Evolutionary conservation across 2,888 invertebrate species (phyloP), one percentile per base, ranked within the genome.

Genomic region (Drosophila pegasa): DNA sequence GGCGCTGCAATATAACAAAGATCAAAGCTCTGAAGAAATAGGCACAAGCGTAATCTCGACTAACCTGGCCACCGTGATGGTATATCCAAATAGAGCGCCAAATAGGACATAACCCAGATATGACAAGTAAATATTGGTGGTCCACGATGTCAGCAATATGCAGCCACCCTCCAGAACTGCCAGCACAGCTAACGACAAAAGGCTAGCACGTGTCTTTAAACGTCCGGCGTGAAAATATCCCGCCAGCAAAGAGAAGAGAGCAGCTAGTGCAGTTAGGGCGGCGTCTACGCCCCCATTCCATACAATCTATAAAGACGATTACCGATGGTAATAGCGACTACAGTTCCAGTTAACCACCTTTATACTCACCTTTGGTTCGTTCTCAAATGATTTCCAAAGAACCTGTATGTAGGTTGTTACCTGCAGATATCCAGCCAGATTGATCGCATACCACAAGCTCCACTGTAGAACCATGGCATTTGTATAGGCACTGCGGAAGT

Each of bases 231-330:
- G 91, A 41, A 91, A 76, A 58, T 91, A 91, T 0, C 94, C 94
- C 0, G 95, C 94, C 0, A 93, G 59, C 48, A 94, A 91, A 0
- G 95, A 94, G 3, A 94, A 94, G 2, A 93, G 84, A 18, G 95
- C 95, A 62, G 96, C 95, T 0, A 95, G 90, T 0, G 96, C 91
- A 0, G 96, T 97, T 43, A 95, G 93, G 0, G 93, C 87, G 0
- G 97, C 96, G 92, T 98, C 98, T 1, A 97, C 96, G 8, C 95
- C 95, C 0, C 98, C 98, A 90, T 97, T 97, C 91, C 92, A 92
- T 2, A 87, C 80, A 51, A 89, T 82, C 90, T 91, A 25, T 12
- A 12, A 0, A n/a, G n/a, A n/a, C 2, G 31, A 58, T 61, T 33
- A 47, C 0, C 6, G 14, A 2, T 12, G 14, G 4, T 33, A 10